A percentile compares a stretch with the other conserved stretches of the same genome.
phyloP scores from a whole-genome alignment of 2,888 invertebrate genomes.

The Dorcus parallelipipedus region DNA sequence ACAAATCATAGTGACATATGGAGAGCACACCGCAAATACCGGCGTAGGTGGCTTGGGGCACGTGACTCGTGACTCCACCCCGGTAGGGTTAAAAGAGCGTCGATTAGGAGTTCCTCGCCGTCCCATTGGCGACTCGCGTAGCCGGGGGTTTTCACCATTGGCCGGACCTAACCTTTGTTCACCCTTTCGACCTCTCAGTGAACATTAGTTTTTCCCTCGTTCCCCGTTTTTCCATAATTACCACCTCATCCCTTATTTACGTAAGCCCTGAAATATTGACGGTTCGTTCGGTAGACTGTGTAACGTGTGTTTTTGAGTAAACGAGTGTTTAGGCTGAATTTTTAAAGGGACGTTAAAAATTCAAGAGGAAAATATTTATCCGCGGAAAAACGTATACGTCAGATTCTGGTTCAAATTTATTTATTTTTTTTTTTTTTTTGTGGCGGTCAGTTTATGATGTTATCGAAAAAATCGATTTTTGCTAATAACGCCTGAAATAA shows the following conservation, averaged over 20 bases:
- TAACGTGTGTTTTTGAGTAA: not conserved
- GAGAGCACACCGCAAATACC: constrained; percentile 3
- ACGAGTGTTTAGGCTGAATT: not conserved
- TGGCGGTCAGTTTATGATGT: no score
- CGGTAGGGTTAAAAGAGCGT: constrained; percentile 29
- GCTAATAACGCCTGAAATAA: no score
- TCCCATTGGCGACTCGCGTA: constrained; percentile 33
- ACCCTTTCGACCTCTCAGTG: constrained; percentile 42
- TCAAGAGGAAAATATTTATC: no score
- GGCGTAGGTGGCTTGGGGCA: constrained; percentile 16
- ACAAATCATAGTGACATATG: constrained; percentile 23
- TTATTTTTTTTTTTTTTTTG: no score
- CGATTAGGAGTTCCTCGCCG: constrained; percentile 13
- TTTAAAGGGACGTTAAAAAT: not conserved
- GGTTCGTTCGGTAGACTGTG: not conserved
- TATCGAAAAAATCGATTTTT: no score
- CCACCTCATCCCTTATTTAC: not conserved
- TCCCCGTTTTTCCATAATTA: not conserved
- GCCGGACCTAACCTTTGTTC: constrained; percentile 33
- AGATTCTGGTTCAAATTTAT: no score
- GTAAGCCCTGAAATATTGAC: not conserved
- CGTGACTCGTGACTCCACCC: constrained; percentile 28
- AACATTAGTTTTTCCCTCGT: constrained; percentile 23
- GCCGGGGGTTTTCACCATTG: constrained; percentile 16
- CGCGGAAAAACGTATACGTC: no score